These are phyloP conservation scores for Lamprotornis superbus DNA, from an alignment of 2,113 vertebrate species.

Conservation along the genomic window DNA sequence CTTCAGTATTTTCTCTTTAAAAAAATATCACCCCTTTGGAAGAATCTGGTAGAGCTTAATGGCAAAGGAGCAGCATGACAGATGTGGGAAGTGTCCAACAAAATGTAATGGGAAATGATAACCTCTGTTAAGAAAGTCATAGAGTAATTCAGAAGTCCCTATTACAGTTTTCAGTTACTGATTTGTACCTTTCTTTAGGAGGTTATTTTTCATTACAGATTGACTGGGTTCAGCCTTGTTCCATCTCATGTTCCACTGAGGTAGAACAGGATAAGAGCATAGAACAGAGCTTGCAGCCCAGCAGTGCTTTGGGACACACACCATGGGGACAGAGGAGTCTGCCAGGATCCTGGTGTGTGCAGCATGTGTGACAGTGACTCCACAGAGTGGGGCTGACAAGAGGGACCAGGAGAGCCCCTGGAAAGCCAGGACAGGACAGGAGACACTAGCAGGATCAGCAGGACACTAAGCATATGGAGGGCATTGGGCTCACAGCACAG, in stretches of 20 bases:
- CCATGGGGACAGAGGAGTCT: not conserved
- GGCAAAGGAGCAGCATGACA: not conserved
- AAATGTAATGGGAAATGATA: not conserved
- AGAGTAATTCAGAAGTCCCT: not conserved
- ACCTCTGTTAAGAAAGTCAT: not conserved
- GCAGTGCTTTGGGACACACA: not conserved
- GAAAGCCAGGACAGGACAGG: not conserved
- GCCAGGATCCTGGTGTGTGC: not conserved
- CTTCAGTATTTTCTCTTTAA: slow-evolving; percentile 28
- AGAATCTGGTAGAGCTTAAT: slow-evolving; percentile 2
- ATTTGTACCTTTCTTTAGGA: not conserved
- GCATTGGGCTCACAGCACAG: not conserved
- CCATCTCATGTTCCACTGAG: not conserved
- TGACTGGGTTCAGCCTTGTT: not conserved
- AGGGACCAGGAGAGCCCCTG: not conserved
- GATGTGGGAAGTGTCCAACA: not conserved
- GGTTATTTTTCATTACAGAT: not conserved
- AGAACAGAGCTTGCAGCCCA: not conserved
- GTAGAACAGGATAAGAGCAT: not conserved
- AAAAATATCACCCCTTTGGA: slow-evolving; percentile 1
- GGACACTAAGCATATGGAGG: accelerated
- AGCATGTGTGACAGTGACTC: not conserved
- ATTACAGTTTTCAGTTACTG: not conserved
- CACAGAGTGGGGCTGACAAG: not conserved
- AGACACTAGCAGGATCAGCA: not conserved